phyloP scores from a whole-genome alignment of 2,797 vertebrate genomes.

The Epinephelus coioides region DNA sequence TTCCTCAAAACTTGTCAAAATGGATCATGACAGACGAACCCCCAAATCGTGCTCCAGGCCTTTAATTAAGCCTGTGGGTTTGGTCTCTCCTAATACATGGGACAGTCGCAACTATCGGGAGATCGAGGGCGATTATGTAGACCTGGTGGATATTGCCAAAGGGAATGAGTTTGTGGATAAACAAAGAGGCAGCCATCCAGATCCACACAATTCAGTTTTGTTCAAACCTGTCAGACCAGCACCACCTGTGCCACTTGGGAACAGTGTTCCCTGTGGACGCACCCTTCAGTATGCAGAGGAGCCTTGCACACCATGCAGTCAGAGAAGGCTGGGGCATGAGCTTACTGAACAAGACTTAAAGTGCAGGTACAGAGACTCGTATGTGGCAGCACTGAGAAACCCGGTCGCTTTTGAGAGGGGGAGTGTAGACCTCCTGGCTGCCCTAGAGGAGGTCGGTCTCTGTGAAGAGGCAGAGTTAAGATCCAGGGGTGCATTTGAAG shows the following conservation, averaged over 20 bases:
- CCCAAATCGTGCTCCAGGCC: conserved; percentile 69
- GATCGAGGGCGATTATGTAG: conserved; percentile 94
- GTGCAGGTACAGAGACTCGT: conserved; percentile 88
- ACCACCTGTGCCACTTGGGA: conserved; percentile 66
- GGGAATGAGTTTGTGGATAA: conserved; percentile 73
- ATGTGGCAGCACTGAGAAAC: conserved; percentile 87
- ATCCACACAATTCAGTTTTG: conserved; percentile 48
- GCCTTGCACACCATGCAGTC: conserved; percentile 76
- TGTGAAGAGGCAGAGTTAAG: conserved; percentile 69
- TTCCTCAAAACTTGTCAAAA: conserved; percentile 86
- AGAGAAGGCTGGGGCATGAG: conserved; percentile 76
- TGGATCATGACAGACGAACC: conserved; percentile 79
- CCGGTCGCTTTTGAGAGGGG: conserved; percentile 84
- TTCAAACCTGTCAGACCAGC: conserved; percentile 77
- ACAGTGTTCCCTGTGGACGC: conserved; percentile 51
- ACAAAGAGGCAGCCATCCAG: conserved; percentile 48
- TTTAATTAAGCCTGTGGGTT: conserved; percentile 78
- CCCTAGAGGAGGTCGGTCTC: conserved; percentile 81
- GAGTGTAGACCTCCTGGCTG: conserved; percentile 75
- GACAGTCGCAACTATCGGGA: conserved; percentile 83
- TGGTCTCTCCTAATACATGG: conserved; percentile 86
- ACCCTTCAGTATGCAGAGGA: conserved; percentile 71
- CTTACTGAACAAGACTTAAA: conserved; percentile 74
- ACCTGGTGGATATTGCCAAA: conserved; percentile 89
- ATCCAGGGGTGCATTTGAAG: conserved; percentile 45